These are phyloP conservation scores for Erpornis zantholeuca DNA, from an alignment of 2,113 vertebrate species.

Conservation along the genomic window DNA sequence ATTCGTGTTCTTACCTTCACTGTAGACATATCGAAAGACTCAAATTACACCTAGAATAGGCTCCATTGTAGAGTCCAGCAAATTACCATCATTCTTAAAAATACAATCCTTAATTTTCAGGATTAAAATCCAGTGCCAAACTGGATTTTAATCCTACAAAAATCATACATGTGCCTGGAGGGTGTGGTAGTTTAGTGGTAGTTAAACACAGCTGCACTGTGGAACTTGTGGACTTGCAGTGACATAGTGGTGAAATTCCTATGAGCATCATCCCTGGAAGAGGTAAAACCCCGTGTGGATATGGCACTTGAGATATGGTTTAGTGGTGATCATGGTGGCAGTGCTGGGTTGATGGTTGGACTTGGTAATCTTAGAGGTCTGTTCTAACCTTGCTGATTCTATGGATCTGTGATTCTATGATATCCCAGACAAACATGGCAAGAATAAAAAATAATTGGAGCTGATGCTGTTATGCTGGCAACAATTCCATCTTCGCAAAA, in stretches of 20 bases:
- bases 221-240: not conserved
- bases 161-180: not conserved
- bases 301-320: not conserved
- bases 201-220: conserved; percentile 3
- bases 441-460: not conserved
- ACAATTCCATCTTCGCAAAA: not conserved
- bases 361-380: not conserved
- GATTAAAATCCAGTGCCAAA: not conserved
- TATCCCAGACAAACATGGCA: not conserved
- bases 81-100: not conserved
- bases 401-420: not conserved
- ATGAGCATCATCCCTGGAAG: not conserved
- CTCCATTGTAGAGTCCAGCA: not conserved
- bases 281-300: not conserved
- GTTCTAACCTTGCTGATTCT: not conserved
- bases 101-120: not conserved
- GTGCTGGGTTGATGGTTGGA: not conserved
- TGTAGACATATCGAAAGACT: not conserved
- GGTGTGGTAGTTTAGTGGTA: not conserved
- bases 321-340: not conserved
- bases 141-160: conserved; percentile 9
- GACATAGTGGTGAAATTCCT: not conserved
- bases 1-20: not conserved
- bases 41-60: not conserved
- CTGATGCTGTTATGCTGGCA: not conserved